Conservation (phyloP, 2,113 vertebrate genomes). For the Strix aluco region DNA sequence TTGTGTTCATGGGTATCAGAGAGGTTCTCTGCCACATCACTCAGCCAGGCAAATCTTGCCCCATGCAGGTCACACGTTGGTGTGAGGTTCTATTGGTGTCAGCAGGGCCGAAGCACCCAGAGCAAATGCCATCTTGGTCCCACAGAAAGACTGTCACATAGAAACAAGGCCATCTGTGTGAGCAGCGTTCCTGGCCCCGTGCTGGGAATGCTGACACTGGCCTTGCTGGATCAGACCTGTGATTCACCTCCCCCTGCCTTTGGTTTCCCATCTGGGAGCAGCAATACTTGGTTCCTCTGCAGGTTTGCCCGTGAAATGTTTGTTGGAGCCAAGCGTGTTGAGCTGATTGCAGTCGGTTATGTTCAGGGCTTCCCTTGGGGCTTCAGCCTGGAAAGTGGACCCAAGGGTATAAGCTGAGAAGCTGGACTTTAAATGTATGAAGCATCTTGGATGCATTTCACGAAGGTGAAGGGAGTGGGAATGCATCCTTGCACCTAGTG, state of each 20-base stretch:
- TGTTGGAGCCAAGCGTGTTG: neutral
- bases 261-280: neutral
- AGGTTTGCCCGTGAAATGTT: neutral
- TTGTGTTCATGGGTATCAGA: accelerated
- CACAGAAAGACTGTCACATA: neutral
- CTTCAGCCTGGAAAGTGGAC: neutral
- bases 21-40: neutral
- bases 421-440: neutral
- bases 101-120: neutral
- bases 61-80: accelerated
- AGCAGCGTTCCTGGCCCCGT: accelerated
- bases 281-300: neutral
- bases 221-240: neutral
- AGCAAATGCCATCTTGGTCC: neutral
- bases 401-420: neutral
- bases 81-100: neutral
- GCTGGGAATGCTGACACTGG: neutral
- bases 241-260: neutral
- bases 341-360: neutral
- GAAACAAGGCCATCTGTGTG: accelerated
- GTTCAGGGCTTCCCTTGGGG: neutral
- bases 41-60: neutral
- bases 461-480: neutral
- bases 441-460: neutral
- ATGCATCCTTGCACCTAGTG: neutral